phyloP scores from a whole-genome alignment of 2,113 vertebrate genomes.

The Pomatostomus ruficeps region DNA sequence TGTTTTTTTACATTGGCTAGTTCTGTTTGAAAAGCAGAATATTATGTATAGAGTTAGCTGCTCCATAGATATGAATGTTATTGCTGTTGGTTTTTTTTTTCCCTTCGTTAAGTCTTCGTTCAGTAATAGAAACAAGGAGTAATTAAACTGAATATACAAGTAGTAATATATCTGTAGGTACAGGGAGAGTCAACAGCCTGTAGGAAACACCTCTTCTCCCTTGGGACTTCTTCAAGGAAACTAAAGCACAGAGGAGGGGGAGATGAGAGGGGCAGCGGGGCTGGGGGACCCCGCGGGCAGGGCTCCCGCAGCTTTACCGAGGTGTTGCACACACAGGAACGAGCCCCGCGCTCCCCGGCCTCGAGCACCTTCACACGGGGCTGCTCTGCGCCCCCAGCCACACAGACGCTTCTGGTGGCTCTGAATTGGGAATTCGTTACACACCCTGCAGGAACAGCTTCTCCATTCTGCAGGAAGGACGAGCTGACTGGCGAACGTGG shows the following conservation, averaged over 20 bases:
- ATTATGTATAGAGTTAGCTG: slow-evolving; percentile 71
- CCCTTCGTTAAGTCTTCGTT: slow-evolving; percentile 70
- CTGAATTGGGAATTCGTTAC: rapidly evolving
- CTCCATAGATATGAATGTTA: slow-evolving; percentile 82
- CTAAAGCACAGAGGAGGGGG: neutral
- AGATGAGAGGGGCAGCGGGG: neutral
- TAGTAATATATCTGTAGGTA: slow-evolving; percentile 54
- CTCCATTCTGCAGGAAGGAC: neutral
- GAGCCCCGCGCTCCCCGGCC: neutral
- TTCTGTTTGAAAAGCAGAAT: slow-evolving; percentile 71
- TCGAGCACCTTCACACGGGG: neutral
- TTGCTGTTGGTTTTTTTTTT: slow-evolving; percentile 84
- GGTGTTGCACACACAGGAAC: neutral
- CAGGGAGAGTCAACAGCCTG: slow-evolving; percentile 73
- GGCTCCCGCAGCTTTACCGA: neutral
- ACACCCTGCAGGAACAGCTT: neutral
- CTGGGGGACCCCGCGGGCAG: neutral
- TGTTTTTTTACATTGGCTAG: slow-evolving; percentile 82
- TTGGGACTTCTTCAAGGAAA: slow-evolving; percentile 68
- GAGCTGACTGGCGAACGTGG: neutral
- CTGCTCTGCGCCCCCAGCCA: neutral
- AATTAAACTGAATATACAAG: slow-evolving; percentile 69
- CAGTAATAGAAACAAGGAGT: slow-evolving; percentile 77
- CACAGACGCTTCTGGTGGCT: rapidly evolving
- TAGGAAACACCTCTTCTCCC: slow-evolving; percentile 67